phyloP scores from a whole-genome alignment of 2,797 vertebrate genomes.

The Percopsis omiscomaycus region DNA sequence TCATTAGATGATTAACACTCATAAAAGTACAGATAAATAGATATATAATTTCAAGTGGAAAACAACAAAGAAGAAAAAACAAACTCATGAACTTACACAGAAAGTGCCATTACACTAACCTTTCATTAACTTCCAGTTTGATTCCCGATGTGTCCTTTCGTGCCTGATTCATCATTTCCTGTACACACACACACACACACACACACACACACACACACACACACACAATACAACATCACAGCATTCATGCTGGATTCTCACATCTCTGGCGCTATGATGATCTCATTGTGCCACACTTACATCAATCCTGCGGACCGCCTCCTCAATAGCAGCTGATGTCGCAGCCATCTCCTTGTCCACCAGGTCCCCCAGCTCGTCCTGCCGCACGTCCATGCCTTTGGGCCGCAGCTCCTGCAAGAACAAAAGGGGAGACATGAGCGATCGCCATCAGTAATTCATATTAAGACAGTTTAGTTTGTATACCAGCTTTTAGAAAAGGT shows the following conservation, averaged over 20 bases:
- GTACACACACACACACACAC: slow-evolving; percentile 24
- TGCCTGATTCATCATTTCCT: slow-evolving; percentile 98
- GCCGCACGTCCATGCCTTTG: slow-evolving; percentile 88
- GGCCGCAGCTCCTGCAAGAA: slow-evolving; percentile 86
- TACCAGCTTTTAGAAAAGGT: neutral
- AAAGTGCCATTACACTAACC: slow-evolving; percentile 75
- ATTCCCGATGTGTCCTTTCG: slow-evolving; percentile 87
- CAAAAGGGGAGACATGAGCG: neutral
- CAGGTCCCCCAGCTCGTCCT: slow-evolving; percentile 94
- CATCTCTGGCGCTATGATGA: neutral
- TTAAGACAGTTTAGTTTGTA: too few species aligned
- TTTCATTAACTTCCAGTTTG: slow-evolving; percentile 95
- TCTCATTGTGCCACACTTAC: slow-evolving; percentile 67
- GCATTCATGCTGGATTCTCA: too few species aligned
- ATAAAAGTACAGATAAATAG: neutral
- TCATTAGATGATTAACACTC: neutral
- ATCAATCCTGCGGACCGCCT: slow-evolving; percentile 92
- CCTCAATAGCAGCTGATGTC: slow-evolving; percentile 91
- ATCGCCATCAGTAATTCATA: neutral
- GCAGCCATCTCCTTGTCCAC: slow-evolving; percentile 98
- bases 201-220: too few species aligned
- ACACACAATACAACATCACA: neutral
- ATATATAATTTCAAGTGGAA: too few species aligned
- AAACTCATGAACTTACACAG: too few species aligned
- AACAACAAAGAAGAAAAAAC: too few species aligned